These are phyloP conservation scores for Cyclina sinensis DNA, from an alignment of 1,140 invertebrate genomes.

Conservation along the genomic window DNA sequence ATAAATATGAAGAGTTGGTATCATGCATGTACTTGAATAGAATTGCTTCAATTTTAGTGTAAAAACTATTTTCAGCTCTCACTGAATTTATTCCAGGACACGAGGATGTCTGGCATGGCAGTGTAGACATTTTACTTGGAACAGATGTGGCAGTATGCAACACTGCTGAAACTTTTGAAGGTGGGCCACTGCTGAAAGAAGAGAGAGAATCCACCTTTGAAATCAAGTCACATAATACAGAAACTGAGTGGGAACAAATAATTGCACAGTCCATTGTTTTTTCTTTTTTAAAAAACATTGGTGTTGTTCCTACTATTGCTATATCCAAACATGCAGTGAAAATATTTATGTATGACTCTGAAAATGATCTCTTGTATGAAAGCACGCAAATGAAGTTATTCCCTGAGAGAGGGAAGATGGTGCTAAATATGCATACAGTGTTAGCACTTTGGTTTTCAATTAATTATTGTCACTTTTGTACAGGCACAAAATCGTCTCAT, in stretches of 20 bases:
- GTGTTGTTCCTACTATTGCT: neutral
- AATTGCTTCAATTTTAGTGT: too few relatives aligned
- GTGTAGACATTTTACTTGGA: constrained; percentile 7
- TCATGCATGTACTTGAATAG: too few relatives aligned
- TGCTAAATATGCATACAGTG: neutral
- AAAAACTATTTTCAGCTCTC: too few relatives aligned
- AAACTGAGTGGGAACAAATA: neutral
- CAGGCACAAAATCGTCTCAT: neutral
- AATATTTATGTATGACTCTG: neutral
- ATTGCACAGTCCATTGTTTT: neutral
- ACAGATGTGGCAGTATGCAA: too few relatives aligned
- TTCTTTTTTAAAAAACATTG: neutral
- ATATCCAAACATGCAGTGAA: neutral
- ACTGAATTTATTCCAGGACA: too few relatives aligned
- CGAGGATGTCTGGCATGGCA: neutral
- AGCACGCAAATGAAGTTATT: neutral
- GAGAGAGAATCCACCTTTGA: neutral
- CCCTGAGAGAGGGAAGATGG: neutral
- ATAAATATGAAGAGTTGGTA: too few relatives aligned
- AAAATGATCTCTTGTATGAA: constrained; percentile 1
- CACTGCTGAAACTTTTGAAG: too few relatives aligned
- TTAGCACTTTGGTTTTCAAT: neutral
- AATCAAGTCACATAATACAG: neutral
- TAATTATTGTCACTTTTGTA: neutral
- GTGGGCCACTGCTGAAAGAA: too few relatives aligned